Evolutionary conservation across 2,797 vertebrate genomes (phyloP), one percentile per base, ranked within the genome.

Genomic region (Rhadinocentrus ornatus): DNA sequence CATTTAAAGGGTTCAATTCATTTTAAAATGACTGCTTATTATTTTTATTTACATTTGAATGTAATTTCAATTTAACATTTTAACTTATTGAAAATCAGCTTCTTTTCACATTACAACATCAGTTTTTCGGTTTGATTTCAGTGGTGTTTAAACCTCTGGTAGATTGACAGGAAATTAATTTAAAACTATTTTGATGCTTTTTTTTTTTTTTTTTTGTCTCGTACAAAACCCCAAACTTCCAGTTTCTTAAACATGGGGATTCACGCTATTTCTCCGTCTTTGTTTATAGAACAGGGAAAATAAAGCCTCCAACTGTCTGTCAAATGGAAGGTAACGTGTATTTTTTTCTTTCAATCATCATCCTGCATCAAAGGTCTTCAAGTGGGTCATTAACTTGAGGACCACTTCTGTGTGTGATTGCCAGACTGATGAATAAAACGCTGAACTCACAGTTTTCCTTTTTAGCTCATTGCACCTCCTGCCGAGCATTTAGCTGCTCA

Each of bases 361-460:
- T 66, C 74, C 63, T 39, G 18, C 62, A 71, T 72, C 66, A 71
- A 78, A 73, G 24, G 54, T 74, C 59, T 53, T 6, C 59, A 35
- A 86, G 73, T 52, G 60, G 62, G 80, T 88, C 55, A 79, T 89
- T 85, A 83, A 74, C 67, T 85, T 46, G 41, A 61, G 44, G 56
- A 27, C 62, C 58, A 73, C 78, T 80, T 81, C 68, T 60, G 41
- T 68, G 58, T 62, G 35, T 35, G 53, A 73, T 50, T 9, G 29
- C 61, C 48, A 69, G 77, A 75, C 80, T 62, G 62, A 80, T 86
- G 74, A 91, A 88, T 84, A 85, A 80, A 86, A 80, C 55, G 53
- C 5, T n/a, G 12, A 75, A 34, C 65, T 78, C 72, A 75, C 62
- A 71, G 77, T 50, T 77, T 72, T 50, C 67, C 34, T 78, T 69